Evolutionary conservation across 2,113 vertebrate species (phyloP).

Genomic region (Morone chrysops): DNA sequence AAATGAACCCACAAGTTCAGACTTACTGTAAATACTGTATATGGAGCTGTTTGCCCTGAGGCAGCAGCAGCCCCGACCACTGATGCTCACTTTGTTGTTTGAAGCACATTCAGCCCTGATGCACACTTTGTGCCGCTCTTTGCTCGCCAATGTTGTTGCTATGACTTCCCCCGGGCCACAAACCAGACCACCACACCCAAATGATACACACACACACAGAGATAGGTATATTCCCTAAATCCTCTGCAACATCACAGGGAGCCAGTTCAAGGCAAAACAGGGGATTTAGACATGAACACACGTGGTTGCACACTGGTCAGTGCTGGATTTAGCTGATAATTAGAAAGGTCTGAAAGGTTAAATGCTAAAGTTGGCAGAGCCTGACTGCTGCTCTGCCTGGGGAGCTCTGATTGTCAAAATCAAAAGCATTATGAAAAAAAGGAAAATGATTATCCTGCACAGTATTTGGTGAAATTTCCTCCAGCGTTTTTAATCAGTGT

Average conservation of each 20-base stretch:
- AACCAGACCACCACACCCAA: slow-evolving; percentile 14
- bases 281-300: not conserved
- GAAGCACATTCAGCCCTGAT: not conserved
- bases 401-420: not conserved
- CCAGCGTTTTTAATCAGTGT: not conserved
- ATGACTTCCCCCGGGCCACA: not conserved
- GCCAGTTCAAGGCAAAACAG: not conserved
- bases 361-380: not conserved
- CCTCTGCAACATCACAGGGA: not conserved
- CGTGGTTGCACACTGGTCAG: too few species aligned
- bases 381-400: not conserved
- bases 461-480: not conserved
- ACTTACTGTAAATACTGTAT: slow-evolving; percentile 10
- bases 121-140: not conserved
- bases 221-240: not conserved
- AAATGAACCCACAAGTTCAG: slow-evolving; percentile 21
- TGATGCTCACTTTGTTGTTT: not conserved
- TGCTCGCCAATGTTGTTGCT: not conserved
- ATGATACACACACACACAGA: not conserved
- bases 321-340: not conserved
- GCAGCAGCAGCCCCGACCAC: not conserved
- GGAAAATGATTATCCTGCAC: too few species aligned
- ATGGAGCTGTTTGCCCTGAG: not conserved
- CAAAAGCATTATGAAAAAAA: not conserved
- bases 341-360: not conserved